Conservation (phyloP, 2,888 invertebrate species). For the Dolichopus griseipennis region DNA sequence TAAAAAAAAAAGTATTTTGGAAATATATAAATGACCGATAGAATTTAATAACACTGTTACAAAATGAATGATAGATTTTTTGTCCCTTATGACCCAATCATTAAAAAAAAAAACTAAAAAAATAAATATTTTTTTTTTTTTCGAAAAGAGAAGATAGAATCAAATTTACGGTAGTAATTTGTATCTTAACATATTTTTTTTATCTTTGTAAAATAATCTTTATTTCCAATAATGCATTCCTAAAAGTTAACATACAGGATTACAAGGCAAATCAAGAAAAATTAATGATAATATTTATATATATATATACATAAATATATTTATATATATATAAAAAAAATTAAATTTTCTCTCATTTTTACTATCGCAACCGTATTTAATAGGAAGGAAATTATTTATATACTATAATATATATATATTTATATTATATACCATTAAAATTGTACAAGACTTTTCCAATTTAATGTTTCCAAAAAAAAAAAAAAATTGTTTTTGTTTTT, state of each 20-base stretch:
- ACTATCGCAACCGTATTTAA: too few relatives aligned
- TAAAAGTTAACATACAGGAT: neutral
- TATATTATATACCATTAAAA: too few relatives aligned
- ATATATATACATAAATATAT: too few relatives aligned
- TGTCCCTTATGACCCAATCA: neutral
- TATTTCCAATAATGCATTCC: neutral
- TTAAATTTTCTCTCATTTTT: too few relatives aligned
- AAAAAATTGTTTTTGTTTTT: too few relatives aligned
- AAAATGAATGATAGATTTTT: neutral
- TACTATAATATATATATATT: too few relatives aligned
- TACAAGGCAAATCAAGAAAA: slow-evolving; percentile 1
- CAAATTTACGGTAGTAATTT: neutral
- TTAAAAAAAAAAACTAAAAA: neutral
- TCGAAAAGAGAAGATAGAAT: neutral
- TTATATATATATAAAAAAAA: too few relatives aligned
- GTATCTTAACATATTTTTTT: neutral
- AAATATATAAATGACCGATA: neutral
- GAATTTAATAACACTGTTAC: neutral
- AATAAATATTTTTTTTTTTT: neutral
- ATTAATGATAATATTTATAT: neutral
- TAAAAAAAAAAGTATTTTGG: too few relatives aligned
- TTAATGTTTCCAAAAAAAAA: too few relatives aligned
- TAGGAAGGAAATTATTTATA: too few relatives aligned
- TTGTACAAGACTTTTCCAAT: too few relatives aligned
- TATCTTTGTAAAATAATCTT: neutral